These are phyloP conservation scores for Lithophane semibrunnea DNA, from an alignment of 2,888 invertebrate genomes.

Conservation along the genomic window DNA sequence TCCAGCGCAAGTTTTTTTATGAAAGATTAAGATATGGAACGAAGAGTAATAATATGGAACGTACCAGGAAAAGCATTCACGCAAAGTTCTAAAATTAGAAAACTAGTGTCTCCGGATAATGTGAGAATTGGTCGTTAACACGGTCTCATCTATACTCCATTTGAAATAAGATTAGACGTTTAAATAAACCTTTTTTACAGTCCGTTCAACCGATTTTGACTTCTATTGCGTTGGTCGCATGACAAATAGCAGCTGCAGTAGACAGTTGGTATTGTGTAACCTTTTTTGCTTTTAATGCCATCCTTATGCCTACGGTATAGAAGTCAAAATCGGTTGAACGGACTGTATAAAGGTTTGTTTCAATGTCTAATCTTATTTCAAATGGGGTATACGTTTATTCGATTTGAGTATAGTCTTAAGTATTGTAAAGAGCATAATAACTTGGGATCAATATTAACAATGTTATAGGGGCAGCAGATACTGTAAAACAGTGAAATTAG, in stretches of 20 bases:
- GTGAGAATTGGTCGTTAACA: slow-evolving; percentile 27
- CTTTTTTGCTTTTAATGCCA: no score
- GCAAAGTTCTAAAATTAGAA: slow-evolving; percentile 17
- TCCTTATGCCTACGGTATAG: no score
- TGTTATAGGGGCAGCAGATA: neutral
- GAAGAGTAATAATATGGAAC: neutral
- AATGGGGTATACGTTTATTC: slow-evolving; percentile 43
- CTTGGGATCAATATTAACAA: slow-evolving; percentile 8
- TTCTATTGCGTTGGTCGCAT: no score
- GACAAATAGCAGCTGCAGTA: no score
- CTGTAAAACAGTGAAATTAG: neutral
- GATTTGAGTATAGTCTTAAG: slow-evolving; percentile 1
- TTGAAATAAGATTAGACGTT: no score
- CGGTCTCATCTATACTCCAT: slow-evolving; percentile 6
- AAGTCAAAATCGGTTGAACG: no score
- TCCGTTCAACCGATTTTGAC: no score
- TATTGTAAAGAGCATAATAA: slow-evolving; percentile 19
- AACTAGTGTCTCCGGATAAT: slow-evolving; percentile 23
- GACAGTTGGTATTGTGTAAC: no score
- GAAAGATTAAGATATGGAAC: neutral
- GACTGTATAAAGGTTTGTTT: no score
- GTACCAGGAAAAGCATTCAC: slow-evolving; percentile 8
- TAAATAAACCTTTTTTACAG: no score
- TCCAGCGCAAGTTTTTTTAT: neutral
- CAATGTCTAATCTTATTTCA: no score